Evolutionary conservation across 1,140 invertebrate species (phyloP).

Genomic region (Zaprionus camerounensis): DNA sequence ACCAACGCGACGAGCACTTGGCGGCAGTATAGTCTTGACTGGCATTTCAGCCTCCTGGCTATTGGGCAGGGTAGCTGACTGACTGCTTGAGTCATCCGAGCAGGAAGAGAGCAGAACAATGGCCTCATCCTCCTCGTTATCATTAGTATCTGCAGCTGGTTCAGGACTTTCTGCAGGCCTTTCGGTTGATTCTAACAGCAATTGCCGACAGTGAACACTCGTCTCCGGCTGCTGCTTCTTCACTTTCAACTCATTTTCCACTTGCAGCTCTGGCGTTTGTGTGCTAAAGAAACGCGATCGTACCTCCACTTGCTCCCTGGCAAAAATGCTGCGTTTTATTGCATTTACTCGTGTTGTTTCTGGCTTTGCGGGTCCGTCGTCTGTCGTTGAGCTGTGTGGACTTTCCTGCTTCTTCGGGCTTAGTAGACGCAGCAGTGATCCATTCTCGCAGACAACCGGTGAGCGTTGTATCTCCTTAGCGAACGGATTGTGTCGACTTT

Average conservation of each 20-base stretch:
- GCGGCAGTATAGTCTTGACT: constrained; percentile 14
- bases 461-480: constrained; percentile 54
- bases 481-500: constrained; percentile 75
- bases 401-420: constrained; percentile 65
- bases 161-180: background rate
- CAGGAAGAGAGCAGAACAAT: constrained; percentile 45
- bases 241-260: constrained; percentile 3
- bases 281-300: constrained; percentile 70
- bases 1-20: constrained; percentile 52
- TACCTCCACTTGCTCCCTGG: constrained; percentile 61
- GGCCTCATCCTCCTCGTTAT: constrained; percentile 26
- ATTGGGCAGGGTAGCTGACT: constrained; percentile 26
- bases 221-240: background rate
- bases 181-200: background rate
- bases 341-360: constrained; percentile 37
- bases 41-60: constrained; percentile 34
- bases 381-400: background rate
- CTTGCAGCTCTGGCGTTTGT: constrained; percentile 13
- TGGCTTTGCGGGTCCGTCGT: background rate
- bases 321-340: constrained; percentile 66
- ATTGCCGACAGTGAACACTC: constrained; percentile 3
- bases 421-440: constrained; percentile 65
- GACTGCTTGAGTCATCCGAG: constrained; percentile 49
- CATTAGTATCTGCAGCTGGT: constrained; percentile 1
- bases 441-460: constrained; percentile 62